phyloP scores from a whole-genome alignment of 2,888 invertebrate species.

The Parnassius smintheus region DNA sequence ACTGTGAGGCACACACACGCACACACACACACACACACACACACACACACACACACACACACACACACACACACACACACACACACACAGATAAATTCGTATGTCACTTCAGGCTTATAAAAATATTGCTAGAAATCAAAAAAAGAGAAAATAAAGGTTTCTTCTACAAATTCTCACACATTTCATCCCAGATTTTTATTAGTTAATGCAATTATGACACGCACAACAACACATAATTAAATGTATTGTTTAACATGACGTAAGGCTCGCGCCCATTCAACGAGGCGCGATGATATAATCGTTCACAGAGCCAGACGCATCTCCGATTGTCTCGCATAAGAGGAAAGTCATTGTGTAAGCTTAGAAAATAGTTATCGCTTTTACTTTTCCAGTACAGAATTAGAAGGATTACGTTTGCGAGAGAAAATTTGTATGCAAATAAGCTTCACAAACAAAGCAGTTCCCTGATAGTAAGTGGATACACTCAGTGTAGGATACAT shows the following conservation, averaged over 20 bases:
- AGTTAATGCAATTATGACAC: neutral
- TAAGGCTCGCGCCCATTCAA: constrained; percentile 10
- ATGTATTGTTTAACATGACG: constrained; percentile 5
- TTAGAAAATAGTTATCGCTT: constrained; percentile 22
- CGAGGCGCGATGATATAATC: constrained; percentile 26
- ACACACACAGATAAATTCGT: too few species aligned
- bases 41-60: too few species aligned
- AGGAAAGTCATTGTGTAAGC: constrained; percentile 31
- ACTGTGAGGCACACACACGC: too few species aligned
- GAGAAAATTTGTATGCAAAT: constrained; percentile 1
- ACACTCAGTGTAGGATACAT: too few species aligned
- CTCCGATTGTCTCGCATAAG: constrained; percentile 18
- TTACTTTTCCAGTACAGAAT: constrained; percentile 13
- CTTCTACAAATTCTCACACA: constrained; percentile 1
- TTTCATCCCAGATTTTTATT: constrained; percentile 5
- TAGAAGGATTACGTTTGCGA: neutral
- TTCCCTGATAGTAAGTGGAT: too few species aligned
- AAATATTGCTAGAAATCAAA: neutral
- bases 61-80: too few species aligned
- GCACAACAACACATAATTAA: constrained; percentile 8
- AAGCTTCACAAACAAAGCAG: too few species aligned
- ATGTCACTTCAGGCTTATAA: too few species aligned
- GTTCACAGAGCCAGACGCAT: constrained; percentile 25
- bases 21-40: too few species aligned
- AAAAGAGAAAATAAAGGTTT: constrained; percentile 1